Conservation (phyloP, 2,113 vertebrate species). For the Hipposideros armiger region DNA sequence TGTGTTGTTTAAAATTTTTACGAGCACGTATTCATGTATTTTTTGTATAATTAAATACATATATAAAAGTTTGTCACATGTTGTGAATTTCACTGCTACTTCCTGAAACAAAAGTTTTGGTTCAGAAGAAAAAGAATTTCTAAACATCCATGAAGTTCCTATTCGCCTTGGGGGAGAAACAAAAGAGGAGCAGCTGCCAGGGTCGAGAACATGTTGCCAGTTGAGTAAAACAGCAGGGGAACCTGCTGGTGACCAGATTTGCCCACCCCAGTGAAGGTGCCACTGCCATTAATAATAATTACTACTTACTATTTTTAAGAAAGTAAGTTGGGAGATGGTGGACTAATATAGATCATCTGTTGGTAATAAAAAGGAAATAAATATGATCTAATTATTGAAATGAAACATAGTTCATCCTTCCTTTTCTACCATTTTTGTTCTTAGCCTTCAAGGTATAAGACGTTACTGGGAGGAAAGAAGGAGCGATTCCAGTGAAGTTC, state of each 20-base stretch:
- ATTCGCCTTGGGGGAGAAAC: constrained; percentile 83
- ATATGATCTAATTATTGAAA: constrained; percentile 71
- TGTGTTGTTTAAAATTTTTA: background rate
- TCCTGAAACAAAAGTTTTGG: constrained; percentile 83
- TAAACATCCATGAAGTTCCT: constrained; percentile 83
- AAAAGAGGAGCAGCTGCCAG: constrained; percentile 85
- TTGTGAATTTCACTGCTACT: constrained; percentile 44
- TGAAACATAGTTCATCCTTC: background rate
- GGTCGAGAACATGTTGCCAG: constrained; percentile 83
- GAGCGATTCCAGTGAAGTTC: constrained; percentile 58
- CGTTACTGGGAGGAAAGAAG: constrained; percentile 74
- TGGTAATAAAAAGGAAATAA: constrained; percentile 83
- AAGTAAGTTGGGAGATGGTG: constrained; percentile 80
- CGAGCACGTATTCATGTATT: background rate
- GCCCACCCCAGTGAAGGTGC: constrained; percentile 86
- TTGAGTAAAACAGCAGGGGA: constrained; percentile 88
- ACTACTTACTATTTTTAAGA: constrained; percentile 85
- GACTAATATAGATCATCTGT: constrained; percentile 79
- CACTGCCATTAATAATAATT: constrained; percentile 87
- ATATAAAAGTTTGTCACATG: constrained; percentile 21
- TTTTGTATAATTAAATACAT: background rate
- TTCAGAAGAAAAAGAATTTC: constrained; percentile 85
- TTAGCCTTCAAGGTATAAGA: constrained; percentile 78
- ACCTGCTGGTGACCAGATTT: constrained; percentile 88
- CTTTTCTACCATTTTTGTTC: constrained; percentile 76